A percentile compares a stretch with the other conserved stretches of the same genome.
Conservation (phyloP, 2,888 invertebrate species). For the Cataglyphis cursor region DNA sequence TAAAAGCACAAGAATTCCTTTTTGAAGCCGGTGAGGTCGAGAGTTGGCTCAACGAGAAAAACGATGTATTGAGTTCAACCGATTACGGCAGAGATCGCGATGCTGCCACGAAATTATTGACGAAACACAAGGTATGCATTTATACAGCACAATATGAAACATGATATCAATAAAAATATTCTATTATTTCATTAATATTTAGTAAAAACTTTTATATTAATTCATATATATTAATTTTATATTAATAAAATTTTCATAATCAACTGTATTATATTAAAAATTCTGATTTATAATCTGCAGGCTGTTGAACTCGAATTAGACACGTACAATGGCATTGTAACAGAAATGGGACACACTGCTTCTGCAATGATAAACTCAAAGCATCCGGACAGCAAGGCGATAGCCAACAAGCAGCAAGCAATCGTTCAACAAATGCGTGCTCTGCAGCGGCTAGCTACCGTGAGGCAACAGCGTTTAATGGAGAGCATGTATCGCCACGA, state of each 20-base stretch:
- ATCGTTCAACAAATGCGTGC: constrained; percentile 93
- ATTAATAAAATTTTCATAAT: not conserved
- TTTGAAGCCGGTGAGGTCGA: constrained; percentile 97
- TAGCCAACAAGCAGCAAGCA: constrained; percentile 92
- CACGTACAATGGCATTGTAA: constrained; percentile 96
- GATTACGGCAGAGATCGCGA: constrained; percentile 97
- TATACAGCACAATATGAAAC: not conserved
- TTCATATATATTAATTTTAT: not conserved
- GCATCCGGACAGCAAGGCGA: constrained; percentile 94
- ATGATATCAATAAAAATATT: not conserved
- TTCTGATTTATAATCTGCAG: constrained; percentile 85
- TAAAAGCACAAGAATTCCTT: constrained; percentile 96
- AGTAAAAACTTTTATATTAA: not conserved
- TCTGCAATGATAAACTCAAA: constrained; percentile 93
- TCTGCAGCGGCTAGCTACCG: constrained; percentile 93
- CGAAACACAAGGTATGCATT: constrained; percentile 94
- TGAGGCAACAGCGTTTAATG: constrained; percentile 94
- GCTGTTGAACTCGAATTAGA: constrained; percentile 96
- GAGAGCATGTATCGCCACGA: constrained; percentile 97
- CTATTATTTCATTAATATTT: not conserved
- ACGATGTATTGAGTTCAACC: constrained; percentile 92
- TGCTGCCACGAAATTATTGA: constrained; percentile 96
- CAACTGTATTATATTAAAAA: not conserved
- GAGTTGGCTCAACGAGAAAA: constrained; percentile 96
- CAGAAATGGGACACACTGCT: constrained; percentile 96